These are phyloP conservation scores for Xiphophorus couchianus DNA, from an alignment of 2,113 vertebrate genomes.

Conservation along the genomic window DNA sequence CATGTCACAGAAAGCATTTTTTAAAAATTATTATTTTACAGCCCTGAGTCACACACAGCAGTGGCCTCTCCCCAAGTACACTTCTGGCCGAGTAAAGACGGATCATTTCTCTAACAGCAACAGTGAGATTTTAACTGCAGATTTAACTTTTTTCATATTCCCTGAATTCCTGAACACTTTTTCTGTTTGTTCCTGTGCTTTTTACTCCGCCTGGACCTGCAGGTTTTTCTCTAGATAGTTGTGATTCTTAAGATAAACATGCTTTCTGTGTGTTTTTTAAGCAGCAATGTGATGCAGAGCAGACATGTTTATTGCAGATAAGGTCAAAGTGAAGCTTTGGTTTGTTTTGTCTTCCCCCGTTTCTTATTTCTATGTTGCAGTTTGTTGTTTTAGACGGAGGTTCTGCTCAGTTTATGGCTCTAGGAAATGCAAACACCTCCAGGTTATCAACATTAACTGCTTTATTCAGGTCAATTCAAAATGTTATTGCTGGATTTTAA, in stretches of 20 bases:
- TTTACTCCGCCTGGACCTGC: background rate
- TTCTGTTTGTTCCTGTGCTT: background rate
- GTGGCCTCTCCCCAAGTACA: background rate
- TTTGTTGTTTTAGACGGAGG: background rate
- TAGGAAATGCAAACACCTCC: background rate
- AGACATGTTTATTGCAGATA: background rate
- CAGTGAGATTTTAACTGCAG: background rate
- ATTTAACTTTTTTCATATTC: slow-evolving; percentile 23
- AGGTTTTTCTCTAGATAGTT: background rate
- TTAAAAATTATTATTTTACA: background rate
- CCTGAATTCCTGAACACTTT: background rate
- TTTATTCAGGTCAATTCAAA: background rate
- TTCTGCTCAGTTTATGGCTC: too few relatives aligned
- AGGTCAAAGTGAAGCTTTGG: background rate
- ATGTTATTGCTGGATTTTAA: background rate
- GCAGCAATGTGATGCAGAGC: too few relatives aligned
- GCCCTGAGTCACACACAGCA: background rate
- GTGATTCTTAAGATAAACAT: background rate
- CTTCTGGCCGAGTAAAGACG: slow-evolving; percentile 15
- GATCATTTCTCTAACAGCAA: slow-evolving; percentile 1
- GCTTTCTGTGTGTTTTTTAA: too few relatives aligned
- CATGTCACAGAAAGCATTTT: background rate
- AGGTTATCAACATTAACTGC: background rate
- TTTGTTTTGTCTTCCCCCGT: too few relatives aligned
- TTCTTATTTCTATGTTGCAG: too few relatives aligned